Conservation (phyloP, 2,888 invertebrate genomes). For the Sturmia bella region DNA sequence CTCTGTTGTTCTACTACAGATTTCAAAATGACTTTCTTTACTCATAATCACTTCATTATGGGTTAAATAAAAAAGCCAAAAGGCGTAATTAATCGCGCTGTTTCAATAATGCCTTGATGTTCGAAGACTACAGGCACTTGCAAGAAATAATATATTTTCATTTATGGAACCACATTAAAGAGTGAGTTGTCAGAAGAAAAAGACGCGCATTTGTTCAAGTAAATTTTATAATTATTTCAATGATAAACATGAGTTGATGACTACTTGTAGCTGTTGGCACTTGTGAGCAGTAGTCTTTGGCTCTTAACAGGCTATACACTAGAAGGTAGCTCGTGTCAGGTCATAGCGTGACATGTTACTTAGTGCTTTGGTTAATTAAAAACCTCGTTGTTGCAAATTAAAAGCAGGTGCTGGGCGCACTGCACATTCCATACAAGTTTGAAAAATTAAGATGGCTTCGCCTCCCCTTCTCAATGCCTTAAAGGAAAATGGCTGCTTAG, state of each 20-base stretch:
- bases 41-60: constrained; percentile 66
- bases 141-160: background rate
- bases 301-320: constrained; percentile 1
- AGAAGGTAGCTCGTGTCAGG: constrained; percentile 17
- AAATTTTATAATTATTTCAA: constrained; percentile 6
- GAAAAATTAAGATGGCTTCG: constrained; percentile 29
- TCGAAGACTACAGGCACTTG: background rate
- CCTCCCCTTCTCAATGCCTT: constrained; percentile 23
- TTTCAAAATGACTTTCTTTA: constrained; percentile 62
- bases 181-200: background rate
- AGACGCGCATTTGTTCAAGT: constrained; percentile 30
- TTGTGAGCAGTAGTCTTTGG: constrained; percentile 20
- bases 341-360: constrained; percentile 30
- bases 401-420: constrained; percentile 6
- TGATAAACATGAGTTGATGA: background rate
- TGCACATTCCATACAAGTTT: background rate
- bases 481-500: constrained; percentile 10
- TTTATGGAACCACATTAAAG: background rate
- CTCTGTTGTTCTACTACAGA: constrained; percentile 63
- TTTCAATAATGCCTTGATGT: constrained; percentile 61
- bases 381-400: constrained; percentile 3
- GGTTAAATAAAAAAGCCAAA: constrained; percentile 74
- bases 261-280: constrained; percentile 39
- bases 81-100: constrained; percentile 80
- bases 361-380: constrained; percentile 66